Evolutionary conservation across 2,113 vertebrate genomes (phyloP), one percentile per base, ranked within the genome.

Genomic region (Ramphastos sulfuratus): DNA sequence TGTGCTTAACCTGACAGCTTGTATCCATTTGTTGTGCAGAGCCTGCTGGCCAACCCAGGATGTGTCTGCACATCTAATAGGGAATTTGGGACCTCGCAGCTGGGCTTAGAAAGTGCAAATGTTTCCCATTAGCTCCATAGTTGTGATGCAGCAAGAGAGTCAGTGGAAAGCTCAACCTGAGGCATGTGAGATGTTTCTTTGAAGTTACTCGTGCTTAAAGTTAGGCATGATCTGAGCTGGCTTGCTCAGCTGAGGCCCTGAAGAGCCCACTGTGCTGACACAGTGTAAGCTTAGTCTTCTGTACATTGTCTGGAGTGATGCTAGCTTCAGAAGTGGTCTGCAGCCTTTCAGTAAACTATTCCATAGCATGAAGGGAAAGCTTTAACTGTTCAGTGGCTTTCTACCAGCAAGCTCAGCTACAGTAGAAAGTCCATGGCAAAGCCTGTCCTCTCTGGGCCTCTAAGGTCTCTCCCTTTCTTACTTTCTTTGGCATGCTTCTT

Each of bases 401-500:
- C 48, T 60, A 39, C 19, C 31, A 85, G 55, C n/a, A 70, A 48
- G 10, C 33, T 82, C 48, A 76, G 67, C 33, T 39, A 11, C 14
- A 6, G 46, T 48, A 50, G 67, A 64, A 59, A 89, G 48, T 44
- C 75, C 56, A 15, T 24, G 44, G 60, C 31, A 48, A 2, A 28
- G 27, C 19, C 37, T 66, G 30, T 16, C n/a, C 19, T 83, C 66
- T 64, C 63, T 61, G 55, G 55, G 48, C 67, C 56, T 75, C 58
- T 88, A 5, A 63, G 15, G 14, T 63, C 55, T 88, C 63, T 42
- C 59, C 42, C 37, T 88, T 56, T 60, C 74, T 79, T 73, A 50
- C 56, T 89, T 87, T 85, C 70, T 89, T 87, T 61, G 73, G 11
- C 9, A 31, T 42, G 8, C 77, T 95, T 71, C 46, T 73, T 91